These are phyloP conservation scores for Pangasianodon gigas DNA, from an alignment of 2,113 vertebrate species.

Conservation along the genomic window DNA sequence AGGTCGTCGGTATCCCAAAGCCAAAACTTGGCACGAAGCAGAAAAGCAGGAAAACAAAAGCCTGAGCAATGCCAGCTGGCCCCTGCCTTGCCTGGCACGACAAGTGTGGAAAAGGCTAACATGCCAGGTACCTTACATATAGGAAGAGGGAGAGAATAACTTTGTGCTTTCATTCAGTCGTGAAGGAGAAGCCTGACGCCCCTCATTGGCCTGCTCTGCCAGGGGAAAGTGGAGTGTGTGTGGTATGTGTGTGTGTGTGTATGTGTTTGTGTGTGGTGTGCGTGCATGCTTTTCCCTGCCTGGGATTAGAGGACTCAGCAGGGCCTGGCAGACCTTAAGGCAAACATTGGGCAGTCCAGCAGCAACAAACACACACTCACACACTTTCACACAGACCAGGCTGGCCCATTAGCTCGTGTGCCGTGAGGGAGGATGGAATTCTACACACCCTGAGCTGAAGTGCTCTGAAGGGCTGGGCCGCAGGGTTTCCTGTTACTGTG, in stretches of 20 bases:
- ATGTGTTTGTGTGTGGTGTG: slow-evolving; percentile 17
- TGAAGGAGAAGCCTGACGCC: slow-evolving; percentile 34
- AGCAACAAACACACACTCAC: slow-evolving; percentile 61
- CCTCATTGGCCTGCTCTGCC: slow-evolving; percentile 24
- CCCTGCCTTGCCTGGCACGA: slow-evolving; percentile 13
- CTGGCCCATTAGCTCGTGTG: slow-evolving; percentile 38
- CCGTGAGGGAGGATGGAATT: slow-evolving; percentile 51
- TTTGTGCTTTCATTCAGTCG: slow-evolving; percentile 14
- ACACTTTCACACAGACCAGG: slow-evolving; percentile 44
- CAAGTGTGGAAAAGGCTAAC: slow-evolving; percentile 31
- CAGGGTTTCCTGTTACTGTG: slow-evolving; percentile 49
- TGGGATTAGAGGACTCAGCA: slow-evolving; percentile 50
- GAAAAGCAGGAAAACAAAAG: slow-evolving; percentile 47
- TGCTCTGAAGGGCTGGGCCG: slow-evolving; percentile 33
- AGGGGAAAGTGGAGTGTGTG: slow-evolving; percentile 39
- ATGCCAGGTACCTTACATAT: not conserved
- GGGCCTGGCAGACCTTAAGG: slow-evolving; percentile 53
- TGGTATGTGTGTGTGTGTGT: slow-evolving; percentile 28
- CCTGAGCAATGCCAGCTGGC: slow-evolving; percentile 52
- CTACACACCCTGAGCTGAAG: slow-evolving; percentile 45
- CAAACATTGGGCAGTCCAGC: slow-evolving; percentile 50
- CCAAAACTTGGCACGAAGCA: slow-evolving; percentile 17
- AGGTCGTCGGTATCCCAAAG: slow-evolving; percentile 43
- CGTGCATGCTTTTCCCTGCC: slow-evolving; percentile 41
- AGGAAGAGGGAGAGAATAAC: slow-evolving; percentile 2